Base-by-base conservation (phyloP, 2,113 vertebrate genomes). In the Coregonus clupeaformis region DNA sequence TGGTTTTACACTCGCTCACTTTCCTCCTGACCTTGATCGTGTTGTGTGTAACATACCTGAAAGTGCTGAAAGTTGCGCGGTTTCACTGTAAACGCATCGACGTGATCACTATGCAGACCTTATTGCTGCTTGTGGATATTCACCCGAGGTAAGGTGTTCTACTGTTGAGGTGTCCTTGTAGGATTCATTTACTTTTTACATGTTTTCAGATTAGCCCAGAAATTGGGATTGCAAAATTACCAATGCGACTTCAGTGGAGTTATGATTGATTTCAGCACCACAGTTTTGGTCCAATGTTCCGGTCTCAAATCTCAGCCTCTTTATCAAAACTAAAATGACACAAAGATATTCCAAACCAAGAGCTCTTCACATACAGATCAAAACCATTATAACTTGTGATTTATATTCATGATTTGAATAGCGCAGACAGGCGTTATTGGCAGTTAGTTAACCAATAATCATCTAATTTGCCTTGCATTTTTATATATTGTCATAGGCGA, bases 21-120 rank as follows among this genome's bases (percentile, higher is more conserved):
- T 99, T 97, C 89, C 92, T 99, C 62, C 94, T 99, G 9, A 95
- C 97, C 42, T 93, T 99, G 42, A 70, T 98, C 24, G 95, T 99
- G 75, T 80, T 99, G 82, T 99, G 98, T 84, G 93, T 96, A 86
- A 98, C 98, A 0, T 99, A 98, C 81, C 91, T 97, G 59, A 98
- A 98, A 92, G 98, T 99, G 91, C 94, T 98, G 82, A 95, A 94
- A 92, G 98, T 98, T 86, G 98, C 98, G 47, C 93, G 98, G 72
- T 97, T 95, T 87, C 98, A 99, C 93, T 99, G 98, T 81, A 98
- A 95, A 89, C 92, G 98, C 91, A 99, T 99, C 86, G 97, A 99
- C 64, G 95, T 99, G 88, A 98, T 99, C 90, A 99, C 98, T 11
- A 99, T 99, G 98, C 98, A 99, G 94, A 98, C 98, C 7, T 87